Conservation (phyloP, 2,888 invertebrate genomes). For the Thalpophila matura region DNA sequence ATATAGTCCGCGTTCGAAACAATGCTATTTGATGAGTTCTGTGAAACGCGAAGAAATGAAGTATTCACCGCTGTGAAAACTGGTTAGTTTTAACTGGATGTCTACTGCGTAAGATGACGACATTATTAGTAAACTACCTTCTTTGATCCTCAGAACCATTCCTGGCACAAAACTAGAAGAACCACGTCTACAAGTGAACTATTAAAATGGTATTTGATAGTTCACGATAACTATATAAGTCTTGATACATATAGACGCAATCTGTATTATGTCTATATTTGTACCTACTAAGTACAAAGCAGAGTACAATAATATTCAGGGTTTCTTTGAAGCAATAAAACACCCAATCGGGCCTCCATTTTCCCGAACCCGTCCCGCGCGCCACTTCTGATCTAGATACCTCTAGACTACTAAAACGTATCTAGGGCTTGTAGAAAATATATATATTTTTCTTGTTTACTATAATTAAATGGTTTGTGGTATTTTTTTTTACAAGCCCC, state of each 20-base stretch:
- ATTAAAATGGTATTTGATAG: slow-evolving; percentile 7
- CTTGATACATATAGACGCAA: background rate
- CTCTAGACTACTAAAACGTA: no score
- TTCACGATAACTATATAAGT: slow-evolving; percentile 11
- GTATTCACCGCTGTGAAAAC: slow-evolving; percentile 53
- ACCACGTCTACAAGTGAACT: background rate
- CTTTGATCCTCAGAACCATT: slow-evolving; percentile 1
- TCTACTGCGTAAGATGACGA: slow-evolving; percentile 4
- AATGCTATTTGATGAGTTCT: slow-evolving; percentile 74
- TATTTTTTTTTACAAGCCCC: no score
- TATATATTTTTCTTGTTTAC: no score
- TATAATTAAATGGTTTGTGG: no score
- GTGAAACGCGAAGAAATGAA: slow-evolving; percentile 61
- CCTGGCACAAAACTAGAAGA: background rate
- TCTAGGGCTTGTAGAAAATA: no score
- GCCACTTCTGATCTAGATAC: no score
- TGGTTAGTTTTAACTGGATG: slow-evolving; percentile 23
- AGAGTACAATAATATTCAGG: slow-evolving; percentile 63
- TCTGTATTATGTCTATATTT: slow-evolving; percentile 10
- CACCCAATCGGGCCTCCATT: slow-evolving; percentile 70
- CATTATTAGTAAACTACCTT: slow-evolving; percentile 5
- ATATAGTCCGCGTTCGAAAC: slow-evolving; percentile 73
- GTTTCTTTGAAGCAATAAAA: slow-evolving; percentile 79
- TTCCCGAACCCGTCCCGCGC: no score
- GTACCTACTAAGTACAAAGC: slow-evolving; percentile 11